phyloP scores from a whole-genome alignment of 2,888 invertebrate genomes.

The Thalpophila matura region DNA sequence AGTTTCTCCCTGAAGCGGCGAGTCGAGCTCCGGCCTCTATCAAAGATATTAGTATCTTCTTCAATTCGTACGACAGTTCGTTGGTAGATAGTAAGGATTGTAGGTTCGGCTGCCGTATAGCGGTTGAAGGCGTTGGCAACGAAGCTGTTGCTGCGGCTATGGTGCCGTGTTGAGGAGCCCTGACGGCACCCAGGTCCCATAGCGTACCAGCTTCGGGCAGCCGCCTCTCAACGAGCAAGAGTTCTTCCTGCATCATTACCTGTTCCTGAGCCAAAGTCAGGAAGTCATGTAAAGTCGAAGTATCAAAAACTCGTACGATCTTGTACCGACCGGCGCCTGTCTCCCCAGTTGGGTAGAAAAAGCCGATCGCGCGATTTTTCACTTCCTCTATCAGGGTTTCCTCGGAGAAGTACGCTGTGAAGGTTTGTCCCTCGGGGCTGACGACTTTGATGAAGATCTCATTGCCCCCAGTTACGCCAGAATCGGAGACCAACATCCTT shows the following conservation, averaged over 20 bases:
- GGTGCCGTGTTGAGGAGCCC: conserved; percentile 81
- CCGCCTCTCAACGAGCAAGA: conserved; percentile 81
- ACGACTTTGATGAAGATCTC: conserved; percentile 82
- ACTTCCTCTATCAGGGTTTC: conserved; percentile 85
- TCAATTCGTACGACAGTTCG: conserved; percentile 82
- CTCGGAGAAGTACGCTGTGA: conserved; percentile 78
- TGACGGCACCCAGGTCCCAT: conserved; percentile 84
- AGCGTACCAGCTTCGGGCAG: conserved; percentile 81
- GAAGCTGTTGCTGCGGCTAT: conserved; percentile 86
- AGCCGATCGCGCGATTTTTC: conserved; percentile 81
- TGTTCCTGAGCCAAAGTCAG: conserved; percentile 82
- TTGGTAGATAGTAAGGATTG: conserved; percentile 85
- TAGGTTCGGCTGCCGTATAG: conserved; percentile 81
- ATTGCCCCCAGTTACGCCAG: conserved; percentile 69
- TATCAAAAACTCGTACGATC: conserved; percentile 82
- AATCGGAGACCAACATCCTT: conserved; percentile 81
- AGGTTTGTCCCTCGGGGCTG: conserved; percentile 83
- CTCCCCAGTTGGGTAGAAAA: conserved; percentile 84
- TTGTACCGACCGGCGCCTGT: conserved; percentile 80
- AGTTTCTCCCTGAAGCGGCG: conserved; percentile 84
- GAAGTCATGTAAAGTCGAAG: conserved; percentile 82
- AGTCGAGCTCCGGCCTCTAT: conserved; percentile 86
- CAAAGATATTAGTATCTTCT: conserved; percentile 85
- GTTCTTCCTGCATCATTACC: conserved; percentile 80
- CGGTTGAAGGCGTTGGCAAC: conserved; percentile 76